A percentile compares a stretch with the other conserved stretches of the same genome.
These are phyloP conservation scores for Hyla sarda DNA, from an alignment of 2,113 vertebrate species.

Conservation along the genomic window DNA sequence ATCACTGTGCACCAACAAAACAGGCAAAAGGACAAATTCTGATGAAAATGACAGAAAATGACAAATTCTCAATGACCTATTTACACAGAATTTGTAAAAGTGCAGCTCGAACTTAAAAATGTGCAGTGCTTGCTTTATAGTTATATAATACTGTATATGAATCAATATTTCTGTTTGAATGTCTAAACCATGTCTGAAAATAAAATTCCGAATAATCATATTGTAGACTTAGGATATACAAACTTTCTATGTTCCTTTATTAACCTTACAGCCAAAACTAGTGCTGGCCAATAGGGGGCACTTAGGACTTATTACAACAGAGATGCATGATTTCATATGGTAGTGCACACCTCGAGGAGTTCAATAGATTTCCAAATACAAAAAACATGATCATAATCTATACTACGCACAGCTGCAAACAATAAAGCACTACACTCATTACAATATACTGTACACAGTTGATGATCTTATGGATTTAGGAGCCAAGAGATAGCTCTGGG, in stretches of 20 bases:
- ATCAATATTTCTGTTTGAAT: no score
- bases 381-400: neutral
- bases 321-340: neutral
- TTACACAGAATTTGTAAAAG: no score
- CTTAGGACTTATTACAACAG: neutral
- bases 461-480: neutral
- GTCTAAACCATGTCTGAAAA: neutral
- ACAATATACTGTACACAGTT: neutral
- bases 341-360: neutral
- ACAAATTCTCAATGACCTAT: no score
- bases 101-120: no score
- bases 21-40: no score
- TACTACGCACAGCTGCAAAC: neutral
- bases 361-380: neutral
- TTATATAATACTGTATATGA: no score
- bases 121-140: no score
- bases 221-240: neutral
- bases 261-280: neutral
- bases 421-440: neutral
- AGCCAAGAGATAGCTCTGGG: neutral
- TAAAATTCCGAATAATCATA: neutral
- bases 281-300: neutral
- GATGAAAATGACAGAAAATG: no score
- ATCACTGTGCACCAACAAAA: no score
- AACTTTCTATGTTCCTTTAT: neutral